Evolutionary conservation across 1,140 invertebrate genomes (phyloP).

Genomic region (Ceratosolen fusciceps): DNA sequence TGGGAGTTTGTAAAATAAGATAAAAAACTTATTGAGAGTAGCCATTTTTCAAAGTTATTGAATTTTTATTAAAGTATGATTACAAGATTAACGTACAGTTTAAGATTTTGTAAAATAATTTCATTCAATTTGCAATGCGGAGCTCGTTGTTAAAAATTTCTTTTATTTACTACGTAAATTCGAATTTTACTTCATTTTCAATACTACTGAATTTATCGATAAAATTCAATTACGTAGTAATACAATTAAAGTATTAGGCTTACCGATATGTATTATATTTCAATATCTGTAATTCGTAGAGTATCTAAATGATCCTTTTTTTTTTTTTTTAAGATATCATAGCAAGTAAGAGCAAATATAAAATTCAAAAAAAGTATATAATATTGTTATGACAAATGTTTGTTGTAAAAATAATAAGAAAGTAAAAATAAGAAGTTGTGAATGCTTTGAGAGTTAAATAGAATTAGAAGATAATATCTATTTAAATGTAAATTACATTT

Average conservation of each 20-base stretch:
- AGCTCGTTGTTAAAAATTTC: background rate
- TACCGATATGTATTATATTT: background rate
- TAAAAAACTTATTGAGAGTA: background rate
- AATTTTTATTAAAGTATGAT: conserved; percentile 18
- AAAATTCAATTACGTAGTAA: background rate
- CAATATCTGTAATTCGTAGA: background rate
- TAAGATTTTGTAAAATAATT: background rate
- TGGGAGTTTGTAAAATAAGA: background rate
- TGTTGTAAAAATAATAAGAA: background rate
- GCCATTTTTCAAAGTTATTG: background rate
- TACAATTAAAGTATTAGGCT: background rate
- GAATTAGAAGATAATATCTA: too few species aligned
- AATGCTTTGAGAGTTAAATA: too few species aligned
- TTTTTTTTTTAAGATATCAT: background rate
- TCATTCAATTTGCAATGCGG: background rate
- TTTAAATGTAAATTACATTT: too few species aligned
- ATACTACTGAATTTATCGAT: background rate
- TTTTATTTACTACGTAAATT: background rate
- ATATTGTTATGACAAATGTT: too few species aligned
- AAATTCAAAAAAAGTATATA: background rate
- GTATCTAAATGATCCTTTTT: background rate
- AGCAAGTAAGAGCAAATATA: too few species aligned
- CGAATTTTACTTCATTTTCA: background rate
- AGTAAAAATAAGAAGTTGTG: background rate
- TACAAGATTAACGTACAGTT: background rate